Base-by-base conservation (phyloP, 2,113 vertebrate species). In the Notothenia rossii region DNA sequence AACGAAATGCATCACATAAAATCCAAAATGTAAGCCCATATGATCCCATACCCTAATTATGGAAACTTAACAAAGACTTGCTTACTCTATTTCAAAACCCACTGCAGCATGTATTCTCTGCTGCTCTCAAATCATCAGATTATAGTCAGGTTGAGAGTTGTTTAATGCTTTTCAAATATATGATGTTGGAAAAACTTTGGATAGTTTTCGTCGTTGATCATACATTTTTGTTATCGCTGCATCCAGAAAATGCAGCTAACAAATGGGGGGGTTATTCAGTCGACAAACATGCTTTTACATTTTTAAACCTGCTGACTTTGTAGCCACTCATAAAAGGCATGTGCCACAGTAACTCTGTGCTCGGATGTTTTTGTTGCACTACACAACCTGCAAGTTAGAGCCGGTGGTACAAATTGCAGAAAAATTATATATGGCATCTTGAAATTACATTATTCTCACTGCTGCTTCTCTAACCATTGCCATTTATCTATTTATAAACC, bases 401-500 rank as follows among this genome's bases (percentile, higher is more conserved):
- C 61, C 67, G 56, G 74, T 79, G 77, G 81, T 76, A 72, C 72
- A 88, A 86, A 77, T 79, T 72, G 85, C 81, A 51, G 56, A 82
- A 87, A 86, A 86, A 84, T 81, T 85, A 84, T 81, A 84, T 72
- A 73, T 56, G 76, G 72, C 80, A 82, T 83, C 59, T 84, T 80
- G 72, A 77, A 87, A 88, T 86, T 50, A 9, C 81, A 88, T 88
- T 90, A 89, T 87, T 86, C 75, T 89, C 77, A 66, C 81, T 81
- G 58, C 67, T 85, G 78, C 77, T 75, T 74, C 80, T 88, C 82
- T 69, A 88, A 84, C 75, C 79, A 75, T 82, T 54, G 48, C 67
- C 68, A 83, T 89, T 88, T 84, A 85, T 91, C 89, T 89, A 84
- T 93, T 92, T 92, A 85, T 91, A 91, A 89, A 91, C 82, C 84